Conservation (phyloP, 2,797 vertebrate genomes). For the Gallinago solitaria region DNA sequence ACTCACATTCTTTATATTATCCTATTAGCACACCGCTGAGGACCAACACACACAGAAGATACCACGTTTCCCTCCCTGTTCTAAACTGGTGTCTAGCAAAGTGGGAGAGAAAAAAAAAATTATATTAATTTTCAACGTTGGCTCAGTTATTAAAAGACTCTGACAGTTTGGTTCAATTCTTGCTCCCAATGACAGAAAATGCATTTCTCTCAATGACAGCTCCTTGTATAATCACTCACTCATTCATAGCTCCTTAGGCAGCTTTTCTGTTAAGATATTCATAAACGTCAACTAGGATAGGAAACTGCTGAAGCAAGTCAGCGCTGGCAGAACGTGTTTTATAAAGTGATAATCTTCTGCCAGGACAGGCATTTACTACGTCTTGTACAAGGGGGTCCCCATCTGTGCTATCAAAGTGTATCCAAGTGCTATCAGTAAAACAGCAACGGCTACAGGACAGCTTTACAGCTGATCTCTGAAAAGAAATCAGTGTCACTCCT, state of each 20-base stretch:
- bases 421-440: not conserved
- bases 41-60: not conserved
- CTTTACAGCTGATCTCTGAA: not conserved
- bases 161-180: not conserved
- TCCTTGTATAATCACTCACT: constrained; percentile 6
- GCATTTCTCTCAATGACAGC: constrained; percentile 2
- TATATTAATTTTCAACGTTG: not conserved
- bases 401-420: not conserved
- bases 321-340: not conserved
- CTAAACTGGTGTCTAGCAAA: not conserved
- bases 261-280: constrained; percentile 12
- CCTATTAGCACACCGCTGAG: not conserved
- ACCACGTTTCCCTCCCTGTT: not conserved
- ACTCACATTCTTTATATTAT: not conserved
- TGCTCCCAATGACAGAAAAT: not conserved
- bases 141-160: not conserved
- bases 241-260: not conserved
- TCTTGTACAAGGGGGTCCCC: not conserved
- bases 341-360: not conserved
- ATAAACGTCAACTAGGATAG: not conserved
- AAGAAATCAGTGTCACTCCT: not conserved
- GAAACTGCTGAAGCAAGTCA: not conserved
- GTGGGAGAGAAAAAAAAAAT: not conserved
- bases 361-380: not conserved
- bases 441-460: not conserved